Evolutionary conservation across 2,113 vertebrate species (phyloP).

Genomic region (Arenaria interpres): DNA sequence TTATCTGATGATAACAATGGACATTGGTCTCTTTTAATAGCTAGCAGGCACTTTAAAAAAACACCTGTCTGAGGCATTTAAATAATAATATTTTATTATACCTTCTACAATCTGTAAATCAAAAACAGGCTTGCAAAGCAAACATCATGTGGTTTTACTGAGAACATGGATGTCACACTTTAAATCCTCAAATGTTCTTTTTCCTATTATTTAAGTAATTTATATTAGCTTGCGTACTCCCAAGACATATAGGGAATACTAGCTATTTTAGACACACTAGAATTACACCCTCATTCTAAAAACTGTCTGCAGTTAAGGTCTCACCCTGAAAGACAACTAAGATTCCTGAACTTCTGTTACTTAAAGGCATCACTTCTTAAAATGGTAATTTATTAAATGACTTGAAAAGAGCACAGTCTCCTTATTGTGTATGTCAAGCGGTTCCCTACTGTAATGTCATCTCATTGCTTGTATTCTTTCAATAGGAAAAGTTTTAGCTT

Average conservation of each 20-base stretch:
- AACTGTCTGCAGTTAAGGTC: background rate
- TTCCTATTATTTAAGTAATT: background rate
- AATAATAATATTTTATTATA: background rate
- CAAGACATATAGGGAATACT: background rate
- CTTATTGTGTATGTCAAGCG: background rate
- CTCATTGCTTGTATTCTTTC: background rate
- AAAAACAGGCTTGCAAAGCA: background rate
- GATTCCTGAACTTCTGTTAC: background rate
- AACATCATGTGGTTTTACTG: background rate
- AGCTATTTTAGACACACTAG: background rate
- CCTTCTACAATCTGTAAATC: background rate
- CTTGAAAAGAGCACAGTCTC: background rate
- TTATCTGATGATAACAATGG: background rate
- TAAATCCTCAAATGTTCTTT: background rate
- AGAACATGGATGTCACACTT: background rate
- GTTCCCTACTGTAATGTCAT: background rate
- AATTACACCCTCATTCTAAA: background rate
- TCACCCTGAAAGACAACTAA: background rate
- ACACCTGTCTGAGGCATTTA: background rate
- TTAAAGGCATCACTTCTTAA: background rate
- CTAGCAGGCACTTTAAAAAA: background rate
- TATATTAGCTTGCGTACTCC: background rate
- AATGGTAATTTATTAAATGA: background rate
- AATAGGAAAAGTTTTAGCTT: background rate
- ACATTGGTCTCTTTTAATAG: background rate